A percentile compares a stretch with the other conserved stretches of the same genome.
phyloP scores from a whole-genome alignment of 1,140 invertebrate species.

The Dinothrombium tinctorium region DNA sequence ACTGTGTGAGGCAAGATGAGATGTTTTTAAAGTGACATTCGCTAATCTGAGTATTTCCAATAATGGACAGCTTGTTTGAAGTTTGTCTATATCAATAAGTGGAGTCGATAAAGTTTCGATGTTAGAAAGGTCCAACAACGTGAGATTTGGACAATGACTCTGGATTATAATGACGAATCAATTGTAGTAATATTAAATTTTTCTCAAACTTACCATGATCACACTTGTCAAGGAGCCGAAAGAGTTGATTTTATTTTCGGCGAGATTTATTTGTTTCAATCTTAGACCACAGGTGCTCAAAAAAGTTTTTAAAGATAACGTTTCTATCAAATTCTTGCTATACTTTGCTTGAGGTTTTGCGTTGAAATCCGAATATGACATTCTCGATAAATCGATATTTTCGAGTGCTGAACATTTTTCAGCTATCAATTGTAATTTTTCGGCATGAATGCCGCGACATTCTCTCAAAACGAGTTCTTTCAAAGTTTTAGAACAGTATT shows the following conservation, averaged over 20 bases:
- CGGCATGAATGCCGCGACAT: constrained; percentile 4
- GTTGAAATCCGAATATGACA: background rate
- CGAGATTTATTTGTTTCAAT: constrained; percentile 3
- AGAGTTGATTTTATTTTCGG: constrained; percentile 8
- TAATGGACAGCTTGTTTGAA: constrained; percentile 6
- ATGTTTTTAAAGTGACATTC: constrained; percentile 4
- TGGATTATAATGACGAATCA: constrained; percentile 20
- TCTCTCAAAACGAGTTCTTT: background rate
- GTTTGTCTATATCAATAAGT: constrained; percentile 4
- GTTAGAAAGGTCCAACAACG: constrained; percentile 8
- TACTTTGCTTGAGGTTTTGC: background rate
- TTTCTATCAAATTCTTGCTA: no score
- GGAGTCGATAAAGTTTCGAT: constrained; percentile 2
- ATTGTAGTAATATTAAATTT: background rate
- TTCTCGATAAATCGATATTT: background rate
- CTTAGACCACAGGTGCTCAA: constrained; percentile 2
- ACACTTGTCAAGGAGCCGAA: background rate
- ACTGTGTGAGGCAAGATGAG: background rate
- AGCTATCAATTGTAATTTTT: background rate
- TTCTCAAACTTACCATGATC: constrained; percentile 2
- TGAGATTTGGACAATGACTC: constrained; percentile 23
- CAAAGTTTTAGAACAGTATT: background rate
- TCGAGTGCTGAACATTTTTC: background rate
- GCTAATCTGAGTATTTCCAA: constrained; percentile 6
- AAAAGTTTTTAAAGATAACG: constrained; percentile 1